A percentile compares a stretch with the other conserved stretches of the same genome.
Conservation (phyloP, 2,113 vertebrate species). For the Amphilophus citrinellus region DNA sequence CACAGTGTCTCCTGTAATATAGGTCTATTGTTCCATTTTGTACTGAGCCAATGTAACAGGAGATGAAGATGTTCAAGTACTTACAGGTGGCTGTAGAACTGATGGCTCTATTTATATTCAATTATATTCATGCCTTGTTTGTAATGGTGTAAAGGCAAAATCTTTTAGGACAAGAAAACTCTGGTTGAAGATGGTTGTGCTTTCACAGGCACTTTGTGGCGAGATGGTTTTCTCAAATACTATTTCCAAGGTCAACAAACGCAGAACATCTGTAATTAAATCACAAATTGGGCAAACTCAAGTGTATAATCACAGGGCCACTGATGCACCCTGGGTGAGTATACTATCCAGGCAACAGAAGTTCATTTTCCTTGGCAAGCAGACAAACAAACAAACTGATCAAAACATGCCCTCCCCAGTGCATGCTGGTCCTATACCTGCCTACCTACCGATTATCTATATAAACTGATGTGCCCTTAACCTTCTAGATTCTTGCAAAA, state of each 20-base stretch:
- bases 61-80: conserved; percentile 4
- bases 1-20: not conserved
- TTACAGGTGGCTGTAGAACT: not conserved
- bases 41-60: not conserved
- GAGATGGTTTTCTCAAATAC: not conserved
- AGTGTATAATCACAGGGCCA: not conserved
- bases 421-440: too few relatives aligned
- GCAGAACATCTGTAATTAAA: not conserved
- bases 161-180: not conserved
- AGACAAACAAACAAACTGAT: not conserved
- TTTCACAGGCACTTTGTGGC: not conserved
- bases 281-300: not conserved
- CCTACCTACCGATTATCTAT: too few relatives aligned
- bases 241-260: not conserved
- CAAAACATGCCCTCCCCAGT: too few relatives aligned
- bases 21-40: conserved; percentile 11
- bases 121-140: not conserved
- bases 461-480: too few relatives aligned
- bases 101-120: not conserved
- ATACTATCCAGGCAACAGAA: not conserved
- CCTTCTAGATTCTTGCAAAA: too few relatives aligned
- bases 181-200: not conserved
- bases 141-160: not conserved
- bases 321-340: not conserved
- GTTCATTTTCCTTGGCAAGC: not conserved